Evolutionary conservation across 2,888 invertebrate species (phyloP).

Genomic region (Anthophora plumipes): DNA sequence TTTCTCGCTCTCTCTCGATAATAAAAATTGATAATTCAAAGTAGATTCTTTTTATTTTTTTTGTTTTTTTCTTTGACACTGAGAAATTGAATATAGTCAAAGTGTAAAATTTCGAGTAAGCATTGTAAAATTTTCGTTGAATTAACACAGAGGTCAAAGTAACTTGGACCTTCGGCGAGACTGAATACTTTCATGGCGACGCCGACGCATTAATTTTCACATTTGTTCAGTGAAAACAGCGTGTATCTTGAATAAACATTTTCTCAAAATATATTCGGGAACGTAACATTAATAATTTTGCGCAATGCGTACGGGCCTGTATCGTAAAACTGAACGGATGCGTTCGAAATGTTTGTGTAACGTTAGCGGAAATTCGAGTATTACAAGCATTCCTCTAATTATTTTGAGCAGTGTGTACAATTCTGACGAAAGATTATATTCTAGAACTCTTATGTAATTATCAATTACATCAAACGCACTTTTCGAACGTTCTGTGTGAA

Average conservation of each 20-base stretch:
- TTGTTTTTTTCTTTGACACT: too few relatives aligned
- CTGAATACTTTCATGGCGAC: neutral
- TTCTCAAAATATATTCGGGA: neutral
- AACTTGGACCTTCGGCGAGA: neutral
- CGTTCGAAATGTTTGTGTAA: neutral
- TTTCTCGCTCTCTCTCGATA: too few relatives aligned
- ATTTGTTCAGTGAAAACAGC: neutral
- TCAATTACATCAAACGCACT: too few relatives aligned
- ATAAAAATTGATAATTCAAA: too few relatives aligned
- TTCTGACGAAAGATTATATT: slow-evolving; percentile 2
- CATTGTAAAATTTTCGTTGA: neutral
- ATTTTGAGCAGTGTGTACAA: neutral
- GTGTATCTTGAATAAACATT: slow-evolving; percentile 6
- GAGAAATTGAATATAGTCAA: neutral
- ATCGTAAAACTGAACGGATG: neutral
- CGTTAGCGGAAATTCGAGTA: neutral
- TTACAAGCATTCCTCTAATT: neutral
- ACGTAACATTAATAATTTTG: neutral
- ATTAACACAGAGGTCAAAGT: neutral
- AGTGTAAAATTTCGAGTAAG: neutral
- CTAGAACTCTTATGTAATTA: neutral
- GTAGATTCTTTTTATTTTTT: too few relatives aligned
- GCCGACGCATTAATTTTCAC: too few relatives aligned
- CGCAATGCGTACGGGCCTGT: neutral
- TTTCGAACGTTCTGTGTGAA: too few relatives aligned